Base-by-base conservation (phyloP, 2,888 invertebrate species). In the Diarsia brunnea region DNA sequence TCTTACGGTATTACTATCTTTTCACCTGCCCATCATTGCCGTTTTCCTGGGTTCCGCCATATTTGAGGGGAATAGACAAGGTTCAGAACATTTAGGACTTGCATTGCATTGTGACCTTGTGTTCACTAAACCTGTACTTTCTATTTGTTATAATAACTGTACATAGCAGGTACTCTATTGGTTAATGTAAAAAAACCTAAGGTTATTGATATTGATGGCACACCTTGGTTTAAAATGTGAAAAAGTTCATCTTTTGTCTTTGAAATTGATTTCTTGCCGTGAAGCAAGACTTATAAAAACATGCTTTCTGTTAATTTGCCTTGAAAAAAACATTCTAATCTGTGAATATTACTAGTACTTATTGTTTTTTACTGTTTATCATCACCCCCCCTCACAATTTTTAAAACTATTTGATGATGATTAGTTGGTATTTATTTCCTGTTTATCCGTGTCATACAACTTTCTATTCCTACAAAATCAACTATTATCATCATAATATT, bases 31-130 rank as follows among this genome's bases (percentile, higher is more conserved):
- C 60, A 47, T 70, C 61, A 12, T 78, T 64, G 61, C 68, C 61
- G 1, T 38, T 70, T 63, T 58, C 53, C 66, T 49, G 47, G 14
- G 66, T 66, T 66, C 53, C 66, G 74, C 58, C 73, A 68, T 71
- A 51, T 72, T 80, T 79, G 43, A 55, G 68, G 69, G 65, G 66
- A 69, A 81, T 64, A 75, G 55, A 55, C 70, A 75, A 71, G 63
- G 82, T 81, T 81, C 64, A 84, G 66, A 75, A 67, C 78, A 69
- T 76, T 85, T 86, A 31, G 77, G 69, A 78, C 84, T 94, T 94
- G 92, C 93, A 92, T 89, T 92, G 93, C 81, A 69, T 70, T 43
- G 47, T 93, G 93, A 92, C 94, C 94, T 94, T 94, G 92, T 83
- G 81, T 73, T 71, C 70, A 75, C 77, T 65, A 88, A 79, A 84